phyloP scores from a whole-genome alignment of 2,797 vertebrate species.

The Melopsittacus undulatus region DNA sequence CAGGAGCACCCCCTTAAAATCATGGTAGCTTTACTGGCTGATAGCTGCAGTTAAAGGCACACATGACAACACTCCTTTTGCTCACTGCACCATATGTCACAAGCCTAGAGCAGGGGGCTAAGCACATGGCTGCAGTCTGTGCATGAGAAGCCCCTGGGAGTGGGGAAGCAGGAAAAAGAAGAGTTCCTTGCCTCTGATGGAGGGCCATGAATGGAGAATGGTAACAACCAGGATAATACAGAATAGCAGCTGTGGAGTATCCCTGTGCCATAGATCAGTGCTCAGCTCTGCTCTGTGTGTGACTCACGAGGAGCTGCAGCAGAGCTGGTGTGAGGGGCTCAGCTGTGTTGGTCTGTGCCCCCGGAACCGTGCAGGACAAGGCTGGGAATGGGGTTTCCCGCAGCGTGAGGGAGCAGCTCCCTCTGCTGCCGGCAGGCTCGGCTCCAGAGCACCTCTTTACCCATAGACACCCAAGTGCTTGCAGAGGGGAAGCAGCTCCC shows the following conservation, averaged over 20 bases:
- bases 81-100: not conserved
- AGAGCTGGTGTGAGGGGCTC: not conserved
- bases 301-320: not conserved
- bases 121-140: not conserved
- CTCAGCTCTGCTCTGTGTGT: not conserved
- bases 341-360: rapidly evolving
- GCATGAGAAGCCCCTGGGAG: not conserved
- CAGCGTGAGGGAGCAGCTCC: slow-evolving; percentile 36
- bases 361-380: not conserved
- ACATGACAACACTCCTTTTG: rapidly evolving
- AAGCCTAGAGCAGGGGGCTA: not conserved
- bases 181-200: not conserved
- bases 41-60: not conserved
- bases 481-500: not conserved
- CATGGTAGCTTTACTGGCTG: not conserved
- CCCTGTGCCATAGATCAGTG: not conserved
- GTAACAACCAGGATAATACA: not conserved
- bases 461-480: rapidly evolving
- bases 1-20: not conserved
- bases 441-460: not conserved
- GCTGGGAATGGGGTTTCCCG: not conserved
- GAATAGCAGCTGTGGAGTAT: not conserved
- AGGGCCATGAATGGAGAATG: not conserved
- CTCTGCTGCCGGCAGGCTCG: slow-evolving; percentile 32
- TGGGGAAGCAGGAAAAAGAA: not conserved